These are phyloP conservation scores for Stenolophus ochropezus DNA, from an alignment of 2,888 invertebrate genomes.

Conservation along the genomic window DNA sequence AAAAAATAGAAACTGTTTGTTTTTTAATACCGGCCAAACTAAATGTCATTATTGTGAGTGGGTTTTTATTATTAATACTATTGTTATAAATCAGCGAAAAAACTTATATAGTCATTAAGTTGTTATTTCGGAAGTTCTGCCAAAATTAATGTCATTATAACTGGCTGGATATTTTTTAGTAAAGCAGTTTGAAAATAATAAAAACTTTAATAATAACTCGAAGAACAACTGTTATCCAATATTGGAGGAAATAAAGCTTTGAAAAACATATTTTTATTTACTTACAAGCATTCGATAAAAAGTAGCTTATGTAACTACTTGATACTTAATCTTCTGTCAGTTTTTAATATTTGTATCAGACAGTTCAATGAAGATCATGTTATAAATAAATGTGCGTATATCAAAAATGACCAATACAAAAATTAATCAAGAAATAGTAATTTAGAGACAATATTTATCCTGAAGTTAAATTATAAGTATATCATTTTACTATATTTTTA, in stretches of 20 bases:
- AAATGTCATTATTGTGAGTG: conserved; percentile 28
- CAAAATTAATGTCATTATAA: conserved; percentile 36
- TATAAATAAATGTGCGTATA: no score
- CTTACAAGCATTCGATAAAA: not conserved
- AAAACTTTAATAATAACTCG: conserved; percentile 12
- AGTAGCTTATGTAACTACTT: not conserved
- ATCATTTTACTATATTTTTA: no score
- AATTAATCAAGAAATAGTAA: no score
- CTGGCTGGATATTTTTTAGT: conserved; percentile 16
- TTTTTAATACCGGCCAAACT: not conserved
- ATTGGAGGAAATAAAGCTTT: not conserved
- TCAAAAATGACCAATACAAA: no score
- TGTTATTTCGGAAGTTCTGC: conserved; percentile 17
- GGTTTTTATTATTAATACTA: conserved; percentile 43
- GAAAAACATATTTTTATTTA: not conserved
- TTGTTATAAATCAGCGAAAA: conserved; percentile 36
- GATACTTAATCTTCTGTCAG: not conserved
- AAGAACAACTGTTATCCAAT: conserved; percentile 1
- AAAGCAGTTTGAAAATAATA: conserved; percentile 11
- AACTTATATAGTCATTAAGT: conserved; percentile 28
- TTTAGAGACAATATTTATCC: no score
- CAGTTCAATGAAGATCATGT: no score
- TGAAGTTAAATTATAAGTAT: no score
- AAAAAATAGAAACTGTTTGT: conserved; percentile 13
- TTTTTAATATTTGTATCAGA: not conserved